Evolutionary conservation across 1,140 invertebrate genomes (phyloP).

Genomic region (Helicoverpa armigera): DNA sequence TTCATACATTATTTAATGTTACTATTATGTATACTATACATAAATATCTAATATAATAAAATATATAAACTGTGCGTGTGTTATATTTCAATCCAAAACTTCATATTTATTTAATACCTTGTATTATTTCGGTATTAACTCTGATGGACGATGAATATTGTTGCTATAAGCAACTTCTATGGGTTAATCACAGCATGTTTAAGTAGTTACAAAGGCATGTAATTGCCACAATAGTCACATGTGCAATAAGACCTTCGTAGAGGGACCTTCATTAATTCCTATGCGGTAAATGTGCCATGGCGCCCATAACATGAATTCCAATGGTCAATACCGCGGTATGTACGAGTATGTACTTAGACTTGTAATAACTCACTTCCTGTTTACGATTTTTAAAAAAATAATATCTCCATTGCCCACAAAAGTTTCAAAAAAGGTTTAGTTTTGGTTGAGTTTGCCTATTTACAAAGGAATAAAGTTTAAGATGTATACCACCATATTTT

Average conservation of each 20-base stretch:
- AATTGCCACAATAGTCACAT: conserved; percentile 7
- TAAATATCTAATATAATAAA: conserved; percentile 52
- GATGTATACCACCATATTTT: too few relatives aligned
- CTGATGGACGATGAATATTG: too few relatives aligned
- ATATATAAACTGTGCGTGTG: conserved; percentile 41
- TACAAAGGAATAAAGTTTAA: too few relatives aligned
- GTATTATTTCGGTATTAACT: background rate
- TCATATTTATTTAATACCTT: background rate
- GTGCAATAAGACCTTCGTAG: conserved; percentile 20
- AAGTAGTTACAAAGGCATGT: background rate
- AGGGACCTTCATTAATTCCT: conserved; percentile 21
- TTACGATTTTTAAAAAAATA: background rate
- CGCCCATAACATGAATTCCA: background rate
- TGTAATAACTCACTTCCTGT: background rate
- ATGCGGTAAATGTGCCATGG: conserved; percentile 3
- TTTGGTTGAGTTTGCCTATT: too few relatives aligned
- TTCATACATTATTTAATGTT: conserved; percentile 61
- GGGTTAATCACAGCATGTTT: background rate
- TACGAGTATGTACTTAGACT: background rate
- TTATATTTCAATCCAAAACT: conserved; percentile 21
- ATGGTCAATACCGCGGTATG: too few relatives aligned
- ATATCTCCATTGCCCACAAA: too few relatives aligned
- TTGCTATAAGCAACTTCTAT: too few relatives aligned
- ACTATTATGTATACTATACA: conserved; percentile 55
- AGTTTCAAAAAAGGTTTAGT: too few relatives aligned